Evolutionary conservation across 2,888 invertebrate species (phyloP), one percentile per base, ranked within the genome.

Genomic region (Thyatira batis): DNA sequence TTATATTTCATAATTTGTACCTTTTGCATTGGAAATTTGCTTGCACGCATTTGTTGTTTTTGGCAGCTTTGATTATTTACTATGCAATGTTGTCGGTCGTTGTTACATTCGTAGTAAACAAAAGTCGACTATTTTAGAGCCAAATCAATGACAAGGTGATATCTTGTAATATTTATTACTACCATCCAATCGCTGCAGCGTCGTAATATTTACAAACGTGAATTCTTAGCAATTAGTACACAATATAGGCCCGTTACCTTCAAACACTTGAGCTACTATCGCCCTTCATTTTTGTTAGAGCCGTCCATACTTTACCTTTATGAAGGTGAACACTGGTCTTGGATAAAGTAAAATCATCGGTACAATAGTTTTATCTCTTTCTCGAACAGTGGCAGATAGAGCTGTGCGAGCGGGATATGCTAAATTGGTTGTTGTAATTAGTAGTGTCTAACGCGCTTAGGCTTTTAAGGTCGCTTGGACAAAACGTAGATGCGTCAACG

Each of bases 231-330:
- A 82, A 86, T 85, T 87, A 87, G 82, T 81, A 80, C 75, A 71
- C 63, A 67, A 75, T 70, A 71, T 70, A 82, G 80, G 76, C 67
- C 73, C 66, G 79, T 84, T 86, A 83, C 90, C 89, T 90, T 90
- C 89, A 75, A 85, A 79, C 77, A 76, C 80, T 83, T 77, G 75
- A 82, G 79, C 80, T 66, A 78, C 77, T 78, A 82, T 82, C 82
- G 90, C 90, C 91, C 91, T 92, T 91, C 90, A 84, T 89, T 89
- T 90, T 90, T 75, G 89, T 91, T 89, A 92, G 86, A 89, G 84
- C 85, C 87, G 83, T 79, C 82, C 77, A 83, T 77, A 87, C 82
- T 81, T 80, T 84, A 84, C 87, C 87, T 87, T 80, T 74, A 73
- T 72, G 87, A 89, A 90, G 89, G 90, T 88, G 78, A 89, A 80